Percentiles rank a stretch among this genome's conserved stretches.
These are phyloP conservation scores for Brenthis hecate DNA, from an alignment of 2,888 invertebrate species.

Conservation along the genomic window DNA sequence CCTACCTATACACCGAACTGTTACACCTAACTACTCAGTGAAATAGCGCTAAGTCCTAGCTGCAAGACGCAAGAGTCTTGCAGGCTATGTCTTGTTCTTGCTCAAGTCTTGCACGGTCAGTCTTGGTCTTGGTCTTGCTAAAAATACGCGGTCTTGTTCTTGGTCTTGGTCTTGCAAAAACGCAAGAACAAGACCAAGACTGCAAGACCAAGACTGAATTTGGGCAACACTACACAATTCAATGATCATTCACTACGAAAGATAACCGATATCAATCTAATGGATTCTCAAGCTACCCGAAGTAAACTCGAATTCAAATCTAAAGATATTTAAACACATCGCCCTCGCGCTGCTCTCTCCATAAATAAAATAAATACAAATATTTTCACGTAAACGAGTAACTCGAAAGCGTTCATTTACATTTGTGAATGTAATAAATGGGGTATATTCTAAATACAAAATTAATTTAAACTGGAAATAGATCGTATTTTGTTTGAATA, in stretches of 20 bases:
- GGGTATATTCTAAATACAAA: constrained; percentile 75
- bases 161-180: no score
- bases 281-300: constrained; percentile 70
- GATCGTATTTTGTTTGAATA: constrained; percentile 40
- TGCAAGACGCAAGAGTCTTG: no score
- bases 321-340: constrained; percentile 80
- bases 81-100: no score
- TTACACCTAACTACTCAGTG: no score
- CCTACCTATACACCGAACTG: no score
- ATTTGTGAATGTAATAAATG: constrained; percentile 80
- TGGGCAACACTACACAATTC: no score
- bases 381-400: constrained; percentile 81
- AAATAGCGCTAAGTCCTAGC: no score
- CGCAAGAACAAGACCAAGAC: no score
- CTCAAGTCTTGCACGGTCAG: no score
- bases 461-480: constrained; percentile 54
- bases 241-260: constrained; percentile 59
- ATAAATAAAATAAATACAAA: constrained; percentile 83
- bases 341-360: constrained; percentile 74
- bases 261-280: constrained; percentile 74
- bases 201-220: no score
- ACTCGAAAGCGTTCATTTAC: constrained; percentile 79
- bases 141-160: no score
- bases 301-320: constrained; percentile 75
- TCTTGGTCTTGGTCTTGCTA: no score